Conservation (phyloP, 2,888 invertebrate species). For the Erebia ligea region DNA sequence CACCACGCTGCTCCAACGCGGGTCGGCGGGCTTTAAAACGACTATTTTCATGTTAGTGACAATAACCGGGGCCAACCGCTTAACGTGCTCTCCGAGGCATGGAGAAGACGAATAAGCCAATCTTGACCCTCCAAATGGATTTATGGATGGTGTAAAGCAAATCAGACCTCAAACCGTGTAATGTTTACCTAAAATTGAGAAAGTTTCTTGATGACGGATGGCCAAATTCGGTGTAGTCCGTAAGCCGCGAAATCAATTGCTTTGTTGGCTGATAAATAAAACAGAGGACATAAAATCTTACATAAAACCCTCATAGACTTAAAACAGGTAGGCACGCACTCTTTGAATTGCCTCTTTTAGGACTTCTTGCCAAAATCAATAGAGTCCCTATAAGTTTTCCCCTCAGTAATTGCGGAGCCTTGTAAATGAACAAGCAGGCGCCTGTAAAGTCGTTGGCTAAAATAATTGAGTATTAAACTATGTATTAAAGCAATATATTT, state of each 20-base stretch:
- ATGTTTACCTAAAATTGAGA: background rate
- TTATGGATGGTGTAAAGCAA: background rate
- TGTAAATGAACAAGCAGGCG: conserved; percentile 16
- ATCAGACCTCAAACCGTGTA: background rate
- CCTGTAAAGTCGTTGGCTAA: background rate
- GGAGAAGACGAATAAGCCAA: too few relatives aligned
- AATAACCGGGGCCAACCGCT: too few relatives aligned
- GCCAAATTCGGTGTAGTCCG: conserved; percentile 24
- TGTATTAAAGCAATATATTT: background rate
- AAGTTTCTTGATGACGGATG: background rate
- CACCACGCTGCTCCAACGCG: too few relatives aligned
- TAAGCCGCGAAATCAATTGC: conserved; percentile 35
- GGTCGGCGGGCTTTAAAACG: too few relatives aligned
- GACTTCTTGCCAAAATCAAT: conserved; percentile 44
- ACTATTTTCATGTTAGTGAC: too few relatives aligned
- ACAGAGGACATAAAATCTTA: conserved; percentile 52
- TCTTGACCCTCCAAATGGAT: too few relatives aligned
- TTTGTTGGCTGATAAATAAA: conserved; percentile 49
- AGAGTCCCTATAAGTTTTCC: conserved; percentile 30
- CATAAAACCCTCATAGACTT: conserved; percentile 51
- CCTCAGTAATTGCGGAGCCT: conserved; percentile 32
- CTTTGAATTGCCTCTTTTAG: conserved; percentile 46
- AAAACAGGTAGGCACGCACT: conserved; percentile 47
- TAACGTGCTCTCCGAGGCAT: too few relatives aligned
- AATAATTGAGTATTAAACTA: background rate